phyloP scores from a whole-genome alignment of 30 jellyfish, hydroid and myxozoan species.

The Pelagia noctiluca region DNA sequence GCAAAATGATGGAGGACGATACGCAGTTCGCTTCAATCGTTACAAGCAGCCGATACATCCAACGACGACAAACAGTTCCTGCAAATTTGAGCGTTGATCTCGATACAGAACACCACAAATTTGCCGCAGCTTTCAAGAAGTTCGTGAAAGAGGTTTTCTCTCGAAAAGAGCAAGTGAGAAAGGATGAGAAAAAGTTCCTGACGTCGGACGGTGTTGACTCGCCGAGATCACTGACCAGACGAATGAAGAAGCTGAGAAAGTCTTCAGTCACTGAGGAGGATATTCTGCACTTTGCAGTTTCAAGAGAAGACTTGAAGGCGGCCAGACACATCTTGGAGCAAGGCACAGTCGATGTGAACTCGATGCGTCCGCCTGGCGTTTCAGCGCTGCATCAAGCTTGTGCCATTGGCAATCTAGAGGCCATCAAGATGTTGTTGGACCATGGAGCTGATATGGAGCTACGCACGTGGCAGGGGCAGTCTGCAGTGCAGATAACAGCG shows the following conservation, averaged over 20 bases:
- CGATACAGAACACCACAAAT: slow-evolving; percentile 35
- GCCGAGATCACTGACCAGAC: slow-evolving; percentile 49
- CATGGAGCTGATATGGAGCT: slow-evolving; percentile 61
- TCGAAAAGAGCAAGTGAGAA: slow-evolving; percentile 43
- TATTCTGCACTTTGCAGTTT: slow-evolving; percentile 67
- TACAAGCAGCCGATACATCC: slow-evolving; percentile 45
- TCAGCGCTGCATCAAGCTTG: slow-evolving; percentile 80
- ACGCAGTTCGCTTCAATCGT: neutral
- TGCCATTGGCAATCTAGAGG: slow-evolving; percentile 62
- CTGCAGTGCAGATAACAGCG: slow-evolving; percentile 75
- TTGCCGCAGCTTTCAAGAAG: slow-evolving; percentile 57
- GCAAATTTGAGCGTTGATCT: slow-evolving; percentile 47
- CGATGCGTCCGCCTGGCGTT: slow-evolving; percentile 82
- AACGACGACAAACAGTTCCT: slow-evolving; percentile 73
- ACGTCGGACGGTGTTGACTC: slow-evolving; percentile 17
- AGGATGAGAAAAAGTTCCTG: slow-evolving; percentile 4
- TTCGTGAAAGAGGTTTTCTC: slow-evolving; percentile 66
- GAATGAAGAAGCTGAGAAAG: slow-evolving; percentile 48
- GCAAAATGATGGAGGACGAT: neutral
- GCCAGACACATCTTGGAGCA: slow-evolving; percentile 49
- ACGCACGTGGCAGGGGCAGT: slow-evolving; percentile 77
- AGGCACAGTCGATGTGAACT: slow-evolving; percentile 66
- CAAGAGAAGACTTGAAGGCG: slow-evolving; percentile 72
- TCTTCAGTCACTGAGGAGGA: slow-evolving; percentile 79
- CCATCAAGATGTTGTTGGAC: slow-evolving; percentile 59